Evolutionary conservation across 2,113 vertebrate genomes (phyloP).

Genomic region (Tyto alba): DNA sequence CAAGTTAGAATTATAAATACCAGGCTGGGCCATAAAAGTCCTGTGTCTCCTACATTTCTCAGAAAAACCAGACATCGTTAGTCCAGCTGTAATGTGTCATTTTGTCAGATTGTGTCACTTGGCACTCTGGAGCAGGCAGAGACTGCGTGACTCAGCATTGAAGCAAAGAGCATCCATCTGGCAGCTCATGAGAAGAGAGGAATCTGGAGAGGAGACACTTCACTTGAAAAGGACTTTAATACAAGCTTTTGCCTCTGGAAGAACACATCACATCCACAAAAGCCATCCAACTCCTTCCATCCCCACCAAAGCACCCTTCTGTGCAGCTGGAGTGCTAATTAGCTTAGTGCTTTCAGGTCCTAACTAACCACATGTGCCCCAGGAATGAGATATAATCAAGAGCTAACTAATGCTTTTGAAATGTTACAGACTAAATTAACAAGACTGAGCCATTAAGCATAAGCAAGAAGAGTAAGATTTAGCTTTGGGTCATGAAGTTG

Average conservation of each 20-base stretch:
- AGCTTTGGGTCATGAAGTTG: not conserved
- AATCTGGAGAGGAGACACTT: not conserved
- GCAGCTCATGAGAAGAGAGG: not conserved
- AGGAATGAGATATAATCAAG: not conserved
- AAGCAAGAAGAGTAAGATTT: not conserved
- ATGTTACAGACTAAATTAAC: not conserved
- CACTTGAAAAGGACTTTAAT: constrained; percentile 2
- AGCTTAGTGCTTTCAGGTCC: not conserved
- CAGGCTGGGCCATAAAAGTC: not conserved
- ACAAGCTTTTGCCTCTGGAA: not conserved
- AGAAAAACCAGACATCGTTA: not conserved
- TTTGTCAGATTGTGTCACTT: constrained; percentile 27
- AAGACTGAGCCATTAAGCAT: not conserved
- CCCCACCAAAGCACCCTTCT: not conserved
- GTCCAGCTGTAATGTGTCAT: not conserved
- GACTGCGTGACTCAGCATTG: not conserved
- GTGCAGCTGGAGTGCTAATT: not conserved
- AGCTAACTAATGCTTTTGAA: not conserved
- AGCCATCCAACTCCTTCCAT: not conserved
- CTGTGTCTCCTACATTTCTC: not conserved
- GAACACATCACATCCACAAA: not conserved
- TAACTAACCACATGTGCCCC: not conserved
- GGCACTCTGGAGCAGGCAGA: not conserved
- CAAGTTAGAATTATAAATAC: not conserved
- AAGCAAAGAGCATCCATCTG: not conserved